Evolutionary conservation across 2,797 vertebrate genomes (phyloP), one percentile per base, ranked within the genome.

Genomic region (Syngnathus acus): DNA sequence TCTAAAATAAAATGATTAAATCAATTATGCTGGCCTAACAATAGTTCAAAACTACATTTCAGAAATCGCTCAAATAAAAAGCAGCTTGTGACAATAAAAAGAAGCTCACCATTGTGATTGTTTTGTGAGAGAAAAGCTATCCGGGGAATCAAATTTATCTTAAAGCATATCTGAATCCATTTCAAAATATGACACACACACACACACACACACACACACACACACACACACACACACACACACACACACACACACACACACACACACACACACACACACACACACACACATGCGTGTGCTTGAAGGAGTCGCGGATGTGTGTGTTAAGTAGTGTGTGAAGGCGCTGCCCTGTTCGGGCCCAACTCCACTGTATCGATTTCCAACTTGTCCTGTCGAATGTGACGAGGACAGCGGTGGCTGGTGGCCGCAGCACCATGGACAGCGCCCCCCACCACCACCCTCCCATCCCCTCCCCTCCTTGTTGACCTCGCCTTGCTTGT

Each of bases 351-450:
- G 79, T 89, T 90, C 81, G 80, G 68, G 37, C 72, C 82, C 73
- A 85, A 87, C 84, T 88, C 85, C 86, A 83, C 83, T 90, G 87
- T 86, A 90, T 90, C 87, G 87, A 91, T 91, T 89, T 89, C 83
- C 89, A 91, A 90, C 88, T 84, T 89, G 89, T 89, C 85, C 87
- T 86, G 84, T 92, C 39, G 87, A 90, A 91, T 91, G 87, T 90
- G 90, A 90, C 88, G 89, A 90, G 87, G 89, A 88, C 85, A 54
- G 53, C 10, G 10, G 23, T 32, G 26, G 9, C 53, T 23, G 45
- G 45, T 82, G 72, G 78, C 68, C 81, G 80, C 87, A 95, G 95
- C 89, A 97, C 96, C 94, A 95, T 92, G 95, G 96, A 97, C 95
- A 97, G 95, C 94, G 88, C 83, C 72, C 76, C 11, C 53, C 3